Percentiles rank a stretch among this genome's conserved stretches.
These are phyloP conservation scores for Ianthella basta DNA, from an alignment of 37 sponge, comb jelly and placozoan species.

Conservation along the genomic window DNA sequence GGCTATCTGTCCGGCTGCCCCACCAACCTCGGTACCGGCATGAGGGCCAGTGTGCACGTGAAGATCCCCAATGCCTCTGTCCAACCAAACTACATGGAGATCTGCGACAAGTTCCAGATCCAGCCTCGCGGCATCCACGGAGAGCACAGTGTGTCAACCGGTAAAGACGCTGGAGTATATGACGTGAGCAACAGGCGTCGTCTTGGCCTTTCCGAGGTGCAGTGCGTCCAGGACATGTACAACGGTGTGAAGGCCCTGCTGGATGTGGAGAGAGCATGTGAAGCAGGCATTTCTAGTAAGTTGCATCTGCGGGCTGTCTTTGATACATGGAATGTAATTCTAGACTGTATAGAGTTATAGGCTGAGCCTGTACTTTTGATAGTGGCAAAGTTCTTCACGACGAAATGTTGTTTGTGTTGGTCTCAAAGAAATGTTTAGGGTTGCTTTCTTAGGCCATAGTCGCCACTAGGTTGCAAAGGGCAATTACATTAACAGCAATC, in stretches of 20 bases:
- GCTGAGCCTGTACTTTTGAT: no score
- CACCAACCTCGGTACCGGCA: conserved; percentile 93
- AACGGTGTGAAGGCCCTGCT: conserved; percentile 81
- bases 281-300: not conserved
- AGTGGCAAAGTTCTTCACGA: no score
- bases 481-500: no score
- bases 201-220: conserved; percentile 87
- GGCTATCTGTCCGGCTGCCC: conserved; percentile 90
- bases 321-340: no score
- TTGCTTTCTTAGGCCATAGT: no score
- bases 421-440: no score
- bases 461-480: no score
- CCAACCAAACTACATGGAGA: conserved; percentile 49
- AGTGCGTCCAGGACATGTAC: conserved; percentile 76
- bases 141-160: conserved; percentile 71
- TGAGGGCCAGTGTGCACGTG: conserved; percentile 86
- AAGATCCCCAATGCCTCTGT: conserved; percentile 67
- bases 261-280: conserved; percentile 63
- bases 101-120: conserved; percentile 68
- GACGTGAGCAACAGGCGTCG: conserved; percentile 87
- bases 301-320: no score
- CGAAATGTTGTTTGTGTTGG: no score
- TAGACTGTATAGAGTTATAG: no score
- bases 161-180: conserved; percentile 59
- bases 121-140: conserved; percentile 90